Percentiles rank a stretch among this genome's conserved stretches.
These are phyloP conservation scores for Fulmarus glacialis DNA, from an alignment of 2,113 vertebrate species.

Conservation along the genomic window DNA sequence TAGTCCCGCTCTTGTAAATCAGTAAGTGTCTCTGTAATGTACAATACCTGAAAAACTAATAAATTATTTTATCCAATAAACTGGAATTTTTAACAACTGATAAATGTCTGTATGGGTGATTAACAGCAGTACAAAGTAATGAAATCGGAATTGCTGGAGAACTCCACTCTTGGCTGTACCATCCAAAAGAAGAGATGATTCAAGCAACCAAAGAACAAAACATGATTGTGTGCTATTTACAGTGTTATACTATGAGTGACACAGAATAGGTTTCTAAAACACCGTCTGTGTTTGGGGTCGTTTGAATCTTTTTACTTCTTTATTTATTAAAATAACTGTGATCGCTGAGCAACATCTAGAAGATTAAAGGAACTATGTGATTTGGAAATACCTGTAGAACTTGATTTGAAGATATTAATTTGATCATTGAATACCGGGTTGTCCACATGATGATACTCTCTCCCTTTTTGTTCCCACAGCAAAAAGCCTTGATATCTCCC, in stretches of 20 bases:
- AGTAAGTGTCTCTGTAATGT: background rate
- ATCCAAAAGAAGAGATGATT: background rate
- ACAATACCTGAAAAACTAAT: background rate
- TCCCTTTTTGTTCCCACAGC: background rate
- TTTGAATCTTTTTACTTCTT: background rate
- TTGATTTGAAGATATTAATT: background rate
- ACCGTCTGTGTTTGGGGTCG: background rate
- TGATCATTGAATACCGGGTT: background rate
- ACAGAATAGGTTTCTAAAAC: background rate
- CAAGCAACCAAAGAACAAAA: background rate
- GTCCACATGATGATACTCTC: background rate
- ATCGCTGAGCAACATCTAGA: background rate
- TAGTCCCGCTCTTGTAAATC: background rate
- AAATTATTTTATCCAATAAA: background rate
- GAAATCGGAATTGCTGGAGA: background rate
- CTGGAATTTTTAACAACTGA: background rate
- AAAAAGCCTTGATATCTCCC: background rate
- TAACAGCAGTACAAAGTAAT: background rate
- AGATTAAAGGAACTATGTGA: background rate
- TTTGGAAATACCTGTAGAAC: background rate
- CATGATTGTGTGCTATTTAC: background rate
- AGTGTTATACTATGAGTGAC: background rate
- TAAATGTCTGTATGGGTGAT: background rate
- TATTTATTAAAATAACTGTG: background rate
- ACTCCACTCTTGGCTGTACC: background rate